Evolutionary conservation across 2,888 invertebrate genomes (phyloP).

Genomic region (Bembecia ichneumoniformis): DNA sequence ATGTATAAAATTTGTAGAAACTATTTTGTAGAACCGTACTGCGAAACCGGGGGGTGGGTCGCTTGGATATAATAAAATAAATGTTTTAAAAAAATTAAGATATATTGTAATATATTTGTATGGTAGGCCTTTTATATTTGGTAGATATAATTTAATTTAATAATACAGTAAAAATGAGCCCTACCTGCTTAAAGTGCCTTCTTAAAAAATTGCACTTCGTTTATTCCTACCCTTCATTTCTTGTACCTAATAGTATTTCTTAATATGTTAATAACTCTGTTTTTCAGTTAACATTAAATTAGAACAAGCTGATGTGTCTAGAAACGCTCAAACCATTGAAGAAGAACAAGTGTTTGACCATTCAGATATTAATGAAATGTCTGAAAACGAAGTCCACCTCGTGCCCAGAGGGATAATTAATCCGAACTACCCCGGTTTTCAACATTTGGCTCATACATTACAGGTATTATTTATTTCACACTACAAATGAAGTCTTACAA

Average conservation of each 20-base stretch:
- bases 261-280: slow-evolving; percentile 3
- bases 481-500: slow-evolving; percentile 25
- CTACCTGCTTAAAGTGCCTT: too few species aligned
- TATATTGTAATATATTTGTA: too few species aligned
- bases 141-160: too few species aligned
- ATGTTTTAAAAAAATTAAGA: too few species aligned
- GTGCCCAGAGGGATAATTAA: slow-evolving; percentile 82
- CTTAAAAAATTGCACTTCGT: too few species aligned
- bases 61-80: too few species aligned
- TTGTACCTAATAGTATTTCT: neutral
- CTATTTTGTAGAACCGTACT: too few species aligned
- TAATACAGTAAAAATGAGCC: too few species aligned
- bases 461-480: slow-evolving; percentile 41
- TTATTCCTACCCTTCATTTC: neutral
- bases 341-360: slow-evolving; percentile 70
- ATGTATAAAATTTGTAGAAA: too few species aligned
- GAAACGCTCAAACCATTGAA: slow-evolving; percentile 54
- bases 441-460: slow-evolving; percentile 83
- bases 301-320: slow-evolving; percentile 29
- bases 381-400: slow-evolving; percentile 44
- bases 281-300: too few species aligned
- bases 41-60: too few species aligned
- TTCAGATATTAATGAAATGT: slow-evolving; percentile 70
- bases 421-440: slow-evolving; percentile 88
- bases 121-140: too few species aligned